Conservation (phyloP, 37 sponge, comb jelly and placozoan species). For the Agelas oroides region DNA sequence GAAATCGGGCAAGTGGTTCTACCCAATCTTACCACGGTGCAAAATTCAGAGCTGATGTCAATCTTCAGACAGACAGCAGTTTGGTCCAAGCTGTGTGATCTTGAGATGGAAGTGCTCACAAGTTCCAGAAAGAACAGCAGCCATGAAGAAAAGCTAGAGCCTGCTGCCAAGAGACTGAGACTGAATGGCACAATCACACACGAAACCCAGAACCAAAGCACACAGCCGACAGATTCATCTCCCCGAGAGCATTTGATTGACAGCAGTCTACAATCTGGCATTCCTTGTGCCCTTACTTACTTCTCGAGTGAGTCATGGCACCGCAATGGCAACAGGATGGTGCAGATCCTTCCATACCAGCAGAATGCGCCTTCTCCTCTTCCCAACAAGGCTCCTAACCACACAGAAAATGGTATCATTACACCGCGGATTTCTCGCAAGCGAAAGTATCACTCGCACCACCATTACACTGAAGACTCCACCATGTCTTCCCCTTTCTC, state of each 20-base stretch:
- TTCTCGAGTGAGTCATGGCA: background rate
- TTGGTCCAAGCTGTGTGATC: constrained; percentile 38
- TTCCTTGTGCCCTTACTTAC: constrained; percentile 44
- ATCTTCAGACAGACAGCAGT: constrained; percentile 15
- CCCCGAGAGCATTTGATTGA: constrained; percentile 24
- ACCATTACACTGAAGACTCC: background rate
- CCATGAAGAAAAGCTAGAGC: constrained; percentile 1
- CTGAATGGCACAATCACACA: constrained; percentile 26
- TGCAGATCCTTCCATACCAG: constrained; percentile 17
- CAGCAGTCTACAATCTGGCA: constrained; percentile 25
- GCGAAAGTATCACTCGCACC: background rate
- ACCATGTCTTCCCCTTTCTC: background rate
- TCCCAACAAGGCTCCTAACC: background rate
- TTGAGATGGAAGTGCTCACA: constrained; percentile 23
- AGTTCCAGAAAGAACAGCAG: constrained; percentile 37
- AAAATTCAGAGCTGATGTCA: constrained; percentile 12
- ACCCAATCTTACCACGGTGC: background rate
- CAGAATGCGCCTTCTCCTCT: background rate
- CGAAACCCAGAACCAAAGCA: background rate
- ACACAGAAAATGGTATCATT: background rate
- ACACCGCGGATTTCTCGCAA: background rate
- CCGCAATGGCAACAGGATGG: background rate
- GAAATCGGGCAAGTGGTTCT: background rate
- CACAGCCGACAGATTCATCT: background rate
- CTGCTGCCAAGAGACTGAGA: constrained; percentile 34